Conservation (phyloP, 2,113 vertebrate species). For the Edolisoma coerulescens region DNA sequence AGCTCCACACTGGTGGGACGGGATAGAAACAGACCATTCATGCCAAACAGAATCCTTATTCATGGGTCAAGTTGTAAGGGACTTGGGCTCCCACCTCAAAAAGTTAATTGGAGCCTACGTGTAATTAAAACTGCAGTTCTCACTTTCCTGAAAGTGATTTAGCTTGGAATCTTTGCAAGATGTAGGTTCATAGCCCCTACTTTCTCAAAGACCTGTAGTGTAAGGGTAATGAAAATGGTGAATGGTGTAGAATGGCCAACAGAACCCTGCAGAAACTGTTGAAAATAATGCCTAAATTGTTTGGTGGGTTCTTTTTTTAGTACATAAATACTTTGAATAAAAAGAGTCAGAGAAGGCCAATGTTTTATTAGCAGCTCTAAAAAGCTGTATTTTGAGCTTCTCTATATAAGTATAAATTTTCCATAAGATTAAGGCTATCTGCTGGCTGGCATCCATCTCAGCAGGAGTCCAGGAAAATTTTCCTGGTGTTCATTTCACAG, state of each 20-base stretch:
- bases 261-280: not conserved
- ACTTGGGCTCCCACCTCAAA: not conserved
- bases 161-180: not conserved
- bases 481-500: not conserved
- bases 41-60: conserved; percentile 22
- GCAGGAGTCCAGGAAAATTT: not conserved
- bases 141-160: not conserved
- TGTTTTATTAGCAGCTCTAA: not conserved
- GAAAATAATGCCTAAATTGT: not conserved
- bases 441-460: not conserved
- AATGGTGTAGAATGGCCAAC: not conserved
- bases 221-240: not conserved
- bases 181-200: not conserved
- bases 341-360: not conserved
- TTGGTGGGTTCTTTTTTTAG: not conserved
- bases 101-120: not conserved
- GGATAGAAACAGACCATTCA: conserved; percentile 1
- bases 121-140: not conserved
- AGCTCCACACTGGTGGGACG: not conserved
- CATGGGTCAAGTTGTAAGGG: not conserved
- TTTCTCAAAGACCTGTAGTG: not conserved
- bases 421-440: not conserved
- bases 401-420: not conserved
- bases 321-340: not conserved
- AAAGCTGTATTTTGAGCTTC: not conserved